phyloP scores from a whole-genome alignment of 2,797 vertebrate species.

The Amblyopsis hoosieri region DNA sequence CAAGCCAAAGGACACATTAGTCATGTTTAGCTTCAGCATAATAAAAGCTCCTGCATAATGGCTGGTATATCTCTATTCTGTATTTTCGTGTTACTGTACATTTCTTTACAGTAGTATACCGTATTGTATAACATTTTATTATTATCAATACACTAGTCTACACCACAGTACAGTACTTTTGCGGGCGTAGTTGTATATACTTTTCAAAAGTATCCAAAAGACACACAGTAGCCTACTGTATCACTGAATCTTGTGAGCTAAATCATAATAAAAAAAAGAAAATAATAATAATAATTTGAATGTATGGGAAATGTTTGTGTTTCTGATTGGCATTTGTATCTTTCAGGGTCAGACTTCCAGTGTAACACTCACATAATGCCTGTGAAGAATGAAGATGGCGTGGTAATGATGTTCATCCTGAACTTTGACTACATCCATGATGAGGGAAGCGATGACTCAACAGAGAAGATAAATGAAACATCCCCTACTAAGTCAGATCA shows the following conservation, averaged over 20 bases:
- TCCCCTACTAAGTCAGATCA: constrained; percentile 90
- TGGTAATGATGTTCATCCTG: constrained; percentile 99
- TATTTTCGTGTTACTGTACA: too few species aligned
- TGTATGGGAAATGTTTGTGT: too few species aligned
- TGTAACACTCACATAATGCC: constrained; percentile 96
- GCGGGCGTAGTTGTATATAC: too few species aligned
- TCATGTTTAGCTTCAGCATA: constrained; percentile 18
- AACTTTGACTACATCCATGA: constrained; percentile 92
- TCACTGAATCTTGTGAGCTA: too few species aligned
- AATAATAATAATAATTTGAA: too few species aligned
- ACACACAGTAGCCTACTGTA: too few species aligned
- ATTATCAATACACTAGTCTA: too few species aligned
- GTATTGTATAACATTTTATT: too few species aligned
- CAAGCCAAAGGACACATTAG: constrained; percentile 6
- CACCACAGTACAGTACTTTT: too few species aligned
- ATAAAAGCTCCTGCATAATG: constrained; percentile 10
- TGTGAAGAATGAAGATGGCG: constrained; percentile 96
- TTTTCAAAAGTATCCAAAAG: too few species aligned
- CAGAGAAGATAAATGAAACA: constrained; percentile 88
- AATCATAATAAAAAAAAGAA: too few species aligned
- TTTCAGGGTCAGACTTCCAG: constrained; percentile 92
- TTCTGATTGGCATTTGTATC: constrained; percentile 20
- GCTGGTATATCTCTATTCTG: neutral
- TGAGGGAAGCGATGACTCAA: constrained; percentile 84
- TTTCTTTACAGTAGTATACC: too few species aligned